Base-by-base conservation (phyloP, 1,140 invertebrate species). In the Carposina sasakii region DNA sequence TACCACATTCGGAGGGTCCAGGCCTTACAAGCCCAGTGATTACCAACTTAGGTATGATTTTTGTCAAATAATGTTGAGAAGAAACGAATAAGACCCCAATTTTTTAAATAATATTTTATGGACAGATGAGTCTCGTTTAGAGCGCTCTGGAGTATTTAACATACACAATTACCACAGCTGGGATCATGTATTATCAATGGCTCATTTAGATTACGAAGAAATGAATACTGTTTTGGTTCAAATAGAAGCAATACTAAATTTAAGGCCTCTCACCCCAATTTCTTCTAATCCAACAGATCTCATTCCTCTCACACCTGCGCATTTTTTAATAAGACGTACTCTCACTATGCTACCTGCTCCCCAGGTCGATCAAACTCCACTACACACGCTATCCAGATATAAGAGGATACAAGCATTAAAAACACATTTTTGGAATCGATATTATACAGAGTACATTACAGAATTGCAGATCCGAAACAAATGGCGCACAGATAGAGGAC, bases 241-340 rank as follows among this genome's bases (percentile, higher is more conserved):
- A 20, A 36, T 71, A 10, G 67, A 71, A 33, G 57, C 60, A 8
- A 33, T 54, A 16, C 26, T 78, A 13, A 81, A 81, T 52, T 74
- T 61, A 5, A 22, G 71, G 5, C 71, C 70, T 0, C 33, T 74
- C 2, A 55, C 47, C 23, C 43, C 57, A 10, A n/a, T 76, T 5
- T 60, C 63, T 19, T 40, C 33, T 21, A 53, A 71, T 47, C 62
- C 71, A 28, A 16, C 40, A 22, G 60, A 72, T 42, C 44, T 67
- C 3, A 16, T 26, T 15, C 22, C 50, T 19, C 43, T 76, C 2
- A 76, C 70, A 15, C 74, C 71, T 19, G 15, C 34, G 5, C 15
- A 37, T 13, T 42, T 42, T 42, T 13, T 42, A 13, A 42, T 42
- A n/a, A 23, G 40, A 23, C 40, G 40, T 3, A 24, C 40, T 13